Evolutionary conservation across 2,797 vertebrate species (phyloP).

Genomic region (Anguilla pacifica): DNA sequence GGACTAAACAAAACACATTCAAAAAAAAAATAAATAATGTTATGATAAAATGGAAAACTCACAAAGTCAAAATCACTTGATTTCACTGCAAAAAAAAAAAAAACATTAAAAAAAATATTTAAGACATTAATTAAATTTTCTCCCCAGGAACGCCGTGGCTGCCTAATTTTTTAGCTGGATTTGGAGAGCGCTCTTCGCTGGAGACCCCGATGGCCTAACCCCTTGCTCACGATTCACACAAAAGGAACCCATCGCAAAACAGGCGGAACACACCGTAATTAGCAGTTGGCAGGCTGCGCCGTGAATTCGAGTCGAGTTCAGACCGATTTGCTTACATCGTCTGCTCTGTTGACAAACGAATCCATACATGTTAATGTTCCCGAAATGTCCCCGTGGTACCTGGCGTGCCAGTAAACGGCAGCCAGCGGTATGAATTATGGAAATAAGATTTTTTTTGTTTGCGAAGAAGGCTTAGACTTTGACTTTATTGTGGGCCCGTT

Average conservation of each 20-base stretch:
- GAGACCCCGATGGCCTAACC: conserved; percentile 72
- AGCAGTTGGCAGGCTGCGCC: conserved; percentile 83
- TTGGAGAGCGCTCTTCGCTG: conserved; percentile 46
- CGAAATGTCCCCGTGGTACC: conserved; percentile 86
- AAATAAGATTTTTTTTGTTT: conserved; percentile 88
- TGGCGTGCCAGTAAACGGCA: conserved; percentile 87
- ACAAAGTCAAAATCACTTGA: background rate
- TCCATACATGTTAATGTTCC: conserved; percentile 88
- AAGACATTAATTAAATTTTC: conserved; percentile 13
- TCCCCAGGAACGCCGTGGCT: background rate
- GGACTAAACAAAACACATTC: background rate
- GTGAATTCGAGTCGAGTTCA: conserved; percentile 85
- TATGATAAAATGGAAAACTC: background rate
- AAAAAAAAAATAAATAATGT: background rate
- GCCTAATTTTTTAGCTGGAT: conserved; percentile 1
- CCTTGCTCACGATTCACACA: conserved; percentile 82
- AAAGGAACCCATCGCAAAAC: conserved; percentile 79
- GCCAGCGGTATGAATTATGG: conserved; percentile 88
- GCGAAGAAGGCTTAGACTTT: conserved; percentile 86
- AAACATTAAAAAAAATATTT: background rate
- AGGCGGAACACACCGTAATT: conserved; percentile 85
- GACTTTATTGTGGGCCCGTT: conserved; percentile 82
- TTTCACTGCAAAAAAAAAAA: background rate
- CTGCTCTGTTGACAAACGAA: conserved; percentile 86
- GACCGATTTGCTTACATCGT: conserved; percentile 88